Evolutionary conservation across 2,113 vertebrate genomes (phyloP).

Genomic region (Microcebus ravelobensis): DNA sequence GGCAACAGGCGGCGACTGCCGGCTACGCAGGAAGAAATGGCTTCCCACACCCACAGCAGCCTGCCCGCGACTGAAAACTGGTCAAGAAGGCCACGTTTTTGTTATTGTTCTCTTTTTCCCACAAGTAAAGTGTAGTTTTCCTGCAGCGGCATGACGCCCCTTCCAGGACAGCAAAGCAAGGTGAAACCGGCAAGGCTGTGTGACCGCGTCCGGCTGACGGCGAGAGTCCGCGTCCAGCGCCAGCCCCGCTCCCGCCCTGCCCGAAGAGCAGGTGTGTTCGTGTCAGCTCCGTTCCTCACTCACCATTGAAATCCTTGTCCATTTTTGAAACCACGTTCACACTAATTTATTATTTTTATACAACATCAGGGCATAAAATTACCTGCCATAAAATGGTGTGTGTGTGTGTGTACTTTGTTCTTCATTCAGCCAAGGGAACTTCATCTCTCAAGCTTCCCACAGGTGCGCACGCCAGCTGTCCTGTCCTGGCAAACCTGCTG

Average conservation of each 20-base stretch:
- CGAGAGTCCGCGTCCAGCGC: not conserved
- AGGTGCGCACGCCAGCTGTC: not conserved
- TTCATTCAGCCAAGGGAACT: not conserved
- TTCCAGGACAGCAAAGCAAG: slow-evolving; percentile 75
- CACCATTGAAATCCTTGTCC: not conserved
- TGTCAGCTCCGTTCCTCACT: not conserved
- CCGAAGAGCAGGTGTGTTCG: not conserved
- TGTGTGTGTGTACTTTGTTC: not conserved
- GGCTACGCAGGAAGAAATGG: not conserved
- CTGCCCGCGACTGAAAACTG: not conserved
- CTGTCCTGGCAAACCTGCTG: not conserved
- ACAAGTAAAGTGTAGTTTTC: slow-evolving; percentile 71
- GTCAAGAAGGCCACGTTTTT: not conserved
- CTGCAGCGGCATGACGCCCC: slow-evolving; percentile 75
- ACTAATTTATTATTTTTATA: not conserved
- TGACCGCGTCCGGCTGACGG: slow-evolving; percentile 43
- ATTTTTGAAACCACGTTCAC: not conserved
- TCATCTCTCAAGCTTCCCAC: not conserved
- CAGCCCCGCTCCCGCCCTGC: not conserved
- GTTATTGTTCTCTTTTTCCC: not conserved
- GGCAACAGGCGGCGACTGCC: not conserved
- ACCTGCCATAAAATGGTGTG: not conserved
- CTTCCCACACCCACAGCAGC: not conserved
- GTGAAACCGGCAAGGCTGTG: slow-evolving; percentile 80
- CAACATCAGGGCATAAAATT: not conserved